phyloP scores from a whole-genome alignment of 2,888 invertebrate species.

The Bellardia bayeri region DNA sequence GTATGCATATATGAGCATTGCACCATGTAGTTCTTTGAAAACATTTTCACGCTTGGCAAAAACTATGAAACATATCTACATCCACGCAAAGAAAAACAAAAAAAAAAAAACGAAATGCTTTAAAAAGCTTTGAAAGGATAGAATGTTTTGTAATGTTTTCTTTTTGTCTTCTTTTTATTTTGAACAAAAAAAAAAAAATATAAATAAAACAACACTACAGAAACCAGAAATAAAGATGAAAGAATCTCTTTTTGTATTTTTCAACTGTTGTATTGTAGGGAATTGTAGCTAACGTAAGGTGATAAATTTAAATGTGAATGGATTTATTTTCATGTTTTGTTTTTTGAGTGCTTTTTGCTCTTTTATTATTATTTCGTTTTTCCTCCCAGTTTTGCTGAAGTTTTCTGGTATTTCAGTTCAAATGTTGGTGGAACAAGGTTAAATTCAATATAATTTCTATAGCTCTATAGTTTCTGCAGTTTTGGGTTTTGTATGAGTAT shows the following conservation, averaged over 20 bases:
- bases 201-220: conserved; percentile 1
- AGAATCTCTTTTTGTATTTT: conserved; percentile 25
- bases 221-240: conserved; percentile 34
- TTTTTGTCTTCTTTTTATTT: not conserved
- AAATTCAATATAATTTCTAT: conserved; percentile 48
- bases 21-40: conserved; percentile 1
- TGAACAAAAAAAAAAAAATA: not conserved
- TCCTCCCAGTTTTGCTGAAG: not conserved
- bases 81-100: not conserved
- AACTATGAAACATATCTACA: not conserved
- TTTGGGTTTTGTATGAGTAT: not conserved
- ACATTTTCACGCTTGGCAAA: conserved; percentile 50
- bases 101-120: conserved; percentile 12
- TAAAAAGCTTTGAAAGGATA: conserved; percentile 48
- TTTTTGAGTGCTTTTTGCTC: conserved; percentile 22
- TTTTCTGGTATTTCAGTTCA: conserved; percentile 50
- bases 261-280: conserved; percentile 13
- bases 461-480: conserved; percentile 21
- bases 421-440: conserved; percentile 56
- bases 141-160: conserved; percentile 35
- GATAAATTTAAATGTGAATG: conserved; percentile 70
- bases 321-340: conserved; percentile 66
- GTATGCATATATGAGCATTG: conserved; percentile 3
- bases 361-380: conserved; percentile 35
- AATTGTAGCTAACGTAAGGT: conserved; percentile 51